Evolutionary conservation across 2,888 invertebrate genomes (phyloP).

Genomic region (Spodoptera littoralis): DNA sequence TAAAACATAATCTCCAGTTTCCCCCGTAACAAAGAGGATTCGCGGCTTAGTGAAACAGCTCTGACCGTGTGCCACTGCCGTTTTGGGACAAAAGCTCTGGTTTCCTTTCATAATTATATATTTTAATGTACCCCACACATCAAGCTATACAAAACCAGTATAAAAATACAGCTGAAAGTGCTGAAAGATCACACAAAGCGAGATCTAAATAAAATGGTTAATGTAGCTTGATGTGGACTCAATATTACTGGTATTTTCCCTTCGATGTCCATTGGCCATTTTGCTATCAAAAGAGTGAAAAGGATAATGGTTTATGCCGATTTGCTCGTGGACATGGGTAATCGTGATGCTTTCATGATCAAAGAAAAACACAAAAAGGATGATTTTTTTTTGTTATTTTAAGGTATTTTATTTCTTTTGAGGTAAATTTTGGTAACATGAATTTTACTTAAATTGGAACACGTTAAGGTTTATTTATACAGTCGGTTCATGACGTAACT

Average conservation of each 20-base stretch:
- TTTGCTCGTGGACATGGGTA: not conserved
- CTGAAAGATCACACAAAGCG: too few relatives aligned
- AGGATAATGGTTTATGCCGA: not conserved
- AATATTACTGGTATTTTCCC: conserved; percentile 6
- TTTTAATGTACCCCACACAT: conserved; percentile 10
- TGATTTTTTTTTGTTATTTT: too few relatives aligned
- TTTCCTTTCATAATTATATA: conserved; percentile 45
- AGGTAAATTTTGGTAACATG: too few relatives aligned
- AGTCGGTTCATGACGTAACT: too few relatives aligned
- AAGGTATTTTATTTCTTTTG: too few relatives aligned
- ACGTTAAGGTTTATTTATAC: too few relatives aligned
- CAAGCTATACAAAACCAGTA: too few relatives aligned
- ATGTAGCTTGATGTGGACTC: not conserved
- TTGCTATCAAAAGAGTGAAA: not conserved
- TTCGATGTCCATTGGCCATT: conserved; percentile 2
- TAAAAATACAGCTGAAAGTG: too few relatives aligned
- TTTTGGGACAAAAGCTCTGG: conserved; percentile 38
- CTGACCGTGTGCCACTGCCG: conserved; percentile 41
- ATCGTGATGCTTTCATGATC: not conserved
- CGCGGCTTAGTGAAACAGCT: conserved; percentile 49
- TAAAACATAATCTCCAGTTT: conserved; percentile 60
- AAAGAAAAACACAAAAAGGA: too few relatives aligned
- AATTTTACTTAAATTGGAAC: too few relatives aligned
- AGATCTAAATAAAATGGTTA: too few relatives aligned
- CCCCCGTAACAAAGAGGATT: conserved; percentile 62